Base-by-base conservation (phyloP, 1,140 invertebrate species). In the Tenebrio molitor region DNA sequence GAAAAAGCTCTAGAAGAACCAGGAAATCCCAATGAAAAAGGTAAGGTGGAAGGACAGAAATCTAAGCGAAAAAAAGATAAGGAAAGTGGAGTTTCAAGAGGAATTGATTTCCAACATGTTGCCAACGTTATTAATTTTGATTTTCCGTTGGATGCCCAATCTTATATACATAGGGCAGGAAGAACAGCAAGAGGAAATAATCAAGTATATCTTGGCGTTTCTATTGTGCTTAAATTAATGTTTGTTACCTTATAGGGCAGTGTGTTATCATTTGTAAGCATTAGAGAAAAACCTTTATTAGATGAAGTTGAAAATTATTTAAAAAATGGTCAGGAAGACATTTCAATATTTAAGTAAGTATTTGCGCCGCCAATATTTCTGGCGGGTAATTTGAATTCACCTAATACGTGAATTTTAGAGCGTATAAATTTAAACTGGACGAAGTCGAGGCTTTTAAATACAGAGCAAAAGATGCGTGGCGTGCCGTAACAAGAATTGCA, bases 81-180 rank as follows among this genome's bases (percentile, higher is more conserved):
- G 80, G 97, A 99, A 84, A 97, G 95, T 29, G 96, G 97, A 14
- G 94, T 98, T 1, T 93, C 97, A 0, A 87, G 98, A 69, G 97
- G 97, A 16, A 98, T 99, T 73, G 98, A 99, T 85, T 99, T 99
- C 83, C 96, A 99, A 79, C 95, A 92, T 84, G 97, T 99, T 0
- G 92, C 96, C 0, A 99, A 99, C 86, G 95, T 99, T 0, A 93
- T 99, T 33, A 99, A 99, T 84, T 99, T 99, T 85, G 98, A 99
- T 83, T 99, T 99, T 84, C 97, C 98, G 0, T 81, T 88, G 0
- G 92, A 94, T 81, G 88, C 95, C 0, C 91, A 90, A 73, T 91
- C 95, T 0, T 99, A 99, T 79, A 91, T 99, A 74, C 97, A 99
- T 83, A 86, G 97, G 80, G 96, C 96, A 7, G 97, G 95, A 75